Percentiles rank a stretch among this genome's conserved stretches.
These are phyloP conservation scores for Astyanax mexicanus DNA, from an alignment of 2,797 vertebrate genomes.

Conservation along the genomic window DNA sequence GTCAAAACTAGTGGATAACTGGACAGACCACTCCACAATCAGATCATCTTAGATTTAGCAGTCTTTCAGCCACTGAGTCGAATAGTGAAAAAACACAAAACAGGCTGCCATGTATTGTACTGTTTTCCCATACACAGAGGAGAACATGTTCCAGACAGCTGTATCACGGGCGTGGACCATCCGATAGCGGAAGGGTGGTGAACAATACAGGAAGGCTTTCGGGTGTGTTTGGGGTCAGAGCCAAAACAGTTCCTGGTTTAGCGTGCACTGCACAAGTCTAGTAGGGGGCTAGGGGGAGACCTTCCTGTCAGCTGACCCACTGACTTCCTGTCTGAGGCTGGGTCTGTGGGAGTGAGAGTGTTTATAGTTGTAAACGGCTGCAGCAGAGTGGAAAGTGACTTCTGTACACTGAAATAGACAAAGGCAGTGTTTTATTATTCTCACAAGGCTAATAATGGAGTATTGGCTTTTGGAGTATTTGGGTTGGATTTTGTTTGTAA, in stretches of 20 bases:
- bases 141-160: constrained; percentile 33
- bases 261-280: constrained; percentile 40
- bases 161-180: constrained; percentile 54
- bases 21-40: too few species aligned
- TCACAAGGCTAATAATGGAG: not conserved
- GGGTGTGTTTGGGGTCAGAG: constrained; percentile 49
- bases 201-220: constrained; percentile 50
- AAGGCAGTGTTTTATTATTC: not conserved
- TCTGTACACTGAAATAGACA: not conserved
- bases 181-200: constrained; percentile 55
- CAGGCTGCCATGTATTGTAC: not conserved
- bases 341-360: constrained; percentile 22
- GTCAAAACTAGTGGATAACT: too few species aligned
- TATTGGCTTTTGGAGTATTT: not conserved
- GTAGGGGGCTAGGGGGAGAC: constrained; percentile 31
- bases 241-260: constrained; percentile 56
- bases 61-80: not conserved
- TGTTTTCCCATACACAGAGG: not conserved
- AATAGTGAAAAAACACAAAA: constrained; percentile 17
- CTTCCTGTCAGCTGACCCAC: constrained; percentile 76
- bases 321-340: constrained; percentile 65
- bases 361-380: constrained; percentile 26
- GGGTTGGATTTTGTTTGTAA: not conserved
- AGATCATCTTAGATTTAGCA: too few species aligned
- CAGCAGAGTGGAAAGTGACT: constrained; percentile 23